Conservation (phyloP, 2,888 invertebrate species). For the Sialis lutaria region DNA sequence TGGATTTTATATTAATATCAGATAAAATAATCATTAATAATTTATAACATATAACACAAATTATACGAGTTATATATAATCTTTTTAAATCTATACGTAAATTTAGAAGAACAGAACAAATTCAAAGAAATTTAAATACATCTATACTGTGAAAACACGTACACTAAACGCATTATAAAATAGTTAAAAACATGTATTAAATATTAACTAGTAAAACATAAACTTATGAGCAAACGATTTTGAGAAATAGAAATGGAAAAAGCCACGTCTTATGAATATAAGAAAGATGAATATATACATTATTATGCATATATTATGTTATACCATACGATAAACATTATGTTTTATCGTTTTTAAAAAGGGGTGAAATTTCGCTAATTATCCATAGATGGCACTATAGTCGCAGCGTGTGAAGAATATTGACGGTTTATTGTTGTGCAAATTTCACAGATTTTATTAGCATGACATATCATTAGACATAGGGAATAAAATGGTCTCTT, state of each 20-base stretch:
- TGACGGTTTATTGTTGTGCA: too few species aligned
- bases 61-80: too few species aligned
- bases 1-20: too few species aligned
- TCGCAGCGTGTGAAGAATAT: neutral
- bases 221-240: conserved; percentile 1
- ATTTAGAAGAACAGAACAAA: too few species aligned
- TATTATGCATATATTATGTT: conserved; percentile 10
- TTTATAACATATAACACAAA: too few species aligned
- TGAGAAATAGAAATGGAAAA: too few species aligned
- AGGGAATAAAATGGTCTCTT: too few species aligned
- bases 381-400: conserved; percentile 10
- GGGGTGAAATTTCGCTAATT: conserved; percentile 14
- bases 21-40: too few species aligned
- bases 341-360: conserved; percentile 11
- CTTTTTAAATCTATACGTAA: too few species aligned
- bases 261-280: neutral
- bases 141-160: neutral
- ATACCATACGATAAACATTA: neutral
- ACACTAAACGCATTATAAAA: conserved; percentile 8
- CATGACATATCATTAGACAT: too few species aligned
- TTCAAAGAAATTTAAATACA: too few species aligned
- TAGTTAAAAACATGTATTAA: conserved; percentile 8
- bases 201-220: conserved; percentile 9
- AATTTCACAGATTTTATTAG: too few species aligned
- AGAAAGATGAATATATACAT: neutral